A percentile compares a stretch with the other conserved stretches of the same genome.
Evolutionary conservation across 2,113 vertebrate genomes (phyloP).

Genomic region (Arothron firmamentum): DNA sequence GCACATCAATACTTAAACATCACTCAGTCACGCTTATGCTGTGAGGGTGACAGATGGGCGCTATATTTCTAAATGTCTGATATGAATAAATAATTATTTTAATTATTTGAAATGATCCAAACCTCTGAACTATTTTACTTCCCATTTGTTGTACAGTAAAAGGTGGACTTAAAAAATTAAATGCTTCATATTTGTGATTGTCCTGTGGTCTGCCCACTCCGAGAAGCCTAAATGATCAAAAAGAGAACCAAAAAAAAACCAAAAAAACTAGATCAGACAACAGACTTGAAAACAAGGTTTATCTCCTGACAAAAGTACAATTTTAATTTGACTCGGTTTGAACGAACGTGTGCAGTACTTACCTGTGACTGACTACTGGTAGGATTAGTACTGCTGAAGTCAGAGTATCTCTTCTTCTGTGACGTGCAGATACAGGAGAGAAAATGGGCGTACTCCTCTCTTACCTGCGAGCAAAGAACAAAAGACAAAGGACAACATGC

Average conservation of each 20-base stretch:
- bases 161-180: neutral
- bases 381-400: slow-evolving; percentile 70
- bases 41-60: too few species aligned
- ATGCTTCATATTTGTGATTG: slow-evolving; percentile 64
- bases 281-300: neutral
- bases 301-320: neutral
- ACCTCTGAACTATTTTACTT: neutral
- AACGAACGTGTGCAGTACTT: slow-evolving; percentile 20
- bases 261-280: neutral
- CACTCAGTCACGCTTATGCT: neutral
- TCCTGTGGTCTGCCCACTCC: slow-evolving; percentile 54
- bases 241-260: neutral
- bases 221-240: slow-evolving; percentile 43
- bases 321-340: too few species aligned
- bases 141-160: neutral
- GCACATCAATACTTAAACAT: neutral
- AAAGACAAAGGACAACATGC: slow-evolving; percentile 3
- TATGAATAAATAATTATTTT: too few species aligned
- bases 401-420: slow-evolving; percentile 74
- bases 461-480: slow-evolving; percentile 74
- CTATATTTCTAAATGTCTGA: too few species aligned
- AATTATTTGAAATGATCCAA: neutral
- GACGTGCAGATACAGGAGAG: slow-evolving; percentile 53
- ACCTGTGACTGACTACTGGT: slow-evolving; percentile 71
- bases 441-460: slow-evolving; percentile 78